Conservation (phyloP, 2,113 vertebrate genomes). For the Willisornis vidua region DNA sequence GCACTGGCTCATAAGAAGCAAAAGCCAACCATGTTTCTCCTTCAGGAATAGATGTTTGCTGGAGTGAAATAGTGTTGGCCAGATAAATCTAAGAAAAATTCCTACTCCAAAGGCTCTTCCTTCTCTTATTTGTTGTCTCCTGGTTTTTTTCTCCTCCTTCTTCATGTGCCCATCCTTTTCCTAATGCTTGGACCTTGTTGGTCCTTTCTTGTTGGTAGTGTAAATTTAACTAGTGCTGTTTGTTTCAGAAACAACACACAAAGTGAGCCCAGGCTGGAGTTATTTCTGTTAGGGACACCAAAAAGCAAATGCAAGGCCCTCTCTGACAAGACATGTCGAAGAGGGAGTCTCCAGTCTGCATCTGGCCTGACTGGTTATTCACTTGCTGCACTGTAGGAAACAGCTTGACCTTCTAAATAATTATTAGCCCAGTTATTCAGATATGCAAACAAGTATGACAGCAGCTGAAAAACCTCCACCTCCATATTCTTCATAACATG, state of each 20-base stretch:
- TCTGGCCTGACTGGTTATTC: background rate
- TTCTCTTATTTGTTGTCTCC: background rate
- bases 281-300: background rate
- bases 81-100: background rate
- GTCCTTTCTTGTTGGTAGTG: background rate
- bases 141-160: background rate
- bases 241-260: background rate
- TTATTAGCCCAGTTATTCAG: background rate
- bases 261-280: background rate
- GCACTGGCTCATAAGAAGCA: background rate
- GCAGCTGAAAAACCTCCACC: background rate
- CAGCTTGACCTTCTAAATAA: background rate
- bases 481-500: background rate
- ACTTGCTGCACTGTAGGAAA: background rate
- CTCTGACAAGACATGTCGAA: fast-evolving
- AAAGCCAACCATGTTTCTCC: background rate
- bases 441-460: background rate
- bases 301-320: background rate
- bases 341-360: background rate
- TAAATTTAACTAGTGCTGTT: background rate
- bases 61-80: background rate
- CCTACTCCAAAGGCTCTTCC: background rate
- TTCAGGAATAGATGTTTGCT: background rate
- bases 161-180: background rate
- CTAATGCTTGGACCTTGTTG: background rate